Percentiles rank a stretch among this genome's conserved stretches.
Conservation (phyloP, 2,113 vertebrate genomes). For the Daphoenositta chrysoptera region DNA sequence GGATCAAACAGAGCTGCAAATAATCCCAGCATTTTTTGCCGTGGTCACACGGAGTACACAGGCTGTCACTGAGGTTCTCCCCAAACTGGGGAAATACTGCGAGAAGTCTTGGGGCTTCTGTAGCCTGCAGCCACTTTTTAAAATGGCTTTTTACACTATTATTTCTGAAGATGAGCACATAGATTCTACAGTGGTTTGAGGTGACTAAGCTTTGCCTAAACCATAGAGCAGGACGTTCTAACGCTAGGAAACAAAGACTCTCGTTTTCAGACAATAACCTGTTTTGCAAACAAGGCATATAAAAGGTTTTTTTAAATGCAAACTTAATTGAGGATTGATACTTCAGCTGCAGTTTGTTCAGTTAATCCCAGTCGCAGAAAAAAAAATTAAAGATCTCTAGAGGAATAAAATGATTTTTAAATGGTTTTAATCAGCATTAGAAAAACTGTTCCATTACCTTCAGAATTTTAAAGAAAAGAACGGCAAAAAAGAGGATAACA, state of each 20-base stretch:
- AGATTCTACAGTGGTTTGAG: neutral
- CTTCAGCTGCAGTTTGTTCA: neutral
- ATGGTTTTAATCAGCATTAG: neutral
- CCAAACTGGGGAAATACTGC: neutral
- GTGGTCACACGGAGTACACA: neutral
- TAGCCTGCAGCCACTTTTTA: neutral
- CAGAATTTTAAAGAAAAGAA: neutral
- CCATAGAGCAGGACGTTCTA: neutral
- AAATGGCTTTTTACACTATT: neutral
- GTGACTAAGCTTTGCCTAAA: neutral
- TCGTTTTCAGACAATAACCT: neutral
- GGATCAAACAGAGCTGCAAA: constrained; percentile 46
- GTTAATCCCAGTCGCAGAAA: neutral
- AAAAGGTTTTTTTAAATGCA: neutral
- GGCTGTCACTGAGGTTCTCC: neutral
- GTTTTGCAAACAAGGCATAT: neutral
- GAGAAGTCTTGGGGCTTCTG: neutral
- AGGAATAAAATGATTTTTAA: neutral
- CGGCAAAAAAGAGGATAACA: neutral
- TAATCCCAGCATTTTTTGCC: constrained; percentile 1
- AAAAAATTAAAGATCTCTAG: neutral
- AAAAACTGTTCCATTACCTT: neutral
- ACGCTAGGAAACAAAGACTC: neutral
- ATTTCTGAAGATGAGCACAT: neutral
- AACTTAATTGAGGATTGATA: neutral